These are phyloP conservation scores for Cephus nigrinus DNA, from an alignment of 2,888 invertebrate species.

Conservation along the genomic window DNA sequence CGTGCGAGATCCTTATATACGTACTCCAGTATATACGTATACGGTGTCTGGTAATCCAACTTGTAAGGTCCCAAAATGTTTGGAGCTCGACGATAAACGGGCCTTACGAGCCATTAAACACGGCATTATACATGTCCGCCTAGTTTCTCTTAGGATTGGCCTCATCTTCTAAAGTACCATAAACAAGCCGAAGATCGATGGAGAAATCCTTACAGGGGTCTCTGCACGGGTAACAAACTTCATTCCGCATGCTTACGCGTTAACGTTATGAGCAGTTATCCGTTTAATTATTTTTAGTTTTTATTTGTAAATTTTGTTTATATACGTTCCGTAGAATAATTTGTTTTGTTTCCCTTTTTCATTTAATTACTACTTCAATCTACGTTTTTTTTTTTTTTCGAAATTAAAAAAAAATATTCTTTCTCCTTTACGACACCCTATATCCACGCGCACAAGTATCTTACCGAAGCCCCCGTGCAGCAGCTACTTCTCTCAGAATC, in stretches of 20 bases:
- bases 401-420: background rate
- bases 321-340: background rate
- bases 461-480: background rate
- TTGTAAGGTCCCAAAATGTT: background rate
- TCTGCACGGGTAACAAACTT: background rate
- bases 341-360: background rate
- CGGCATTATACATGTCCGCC: background rate
- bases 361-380: background rate
- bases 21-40: background rate
- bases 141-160: background rate
- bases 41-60: background rate
- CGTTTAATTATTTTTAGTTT: background rate
- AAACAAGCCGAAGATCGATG: background rate
- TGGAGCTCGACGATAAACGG: background rate
- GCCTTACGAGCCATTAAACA: background rate
- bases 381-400: background rate
- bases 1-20: background rate
- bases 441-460: background rate
- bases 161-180: background rate
- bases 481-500: background rate
- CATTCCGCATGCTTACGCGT: background rate
- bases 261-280: background rate
- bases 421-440: background rate
- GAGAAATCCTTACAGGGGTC: background rate
- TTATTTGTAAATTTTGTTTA: background rate